Conservation (phyloP, 2,797 vertebrate genomes). For the Podarcis lilfordi region DNA sequence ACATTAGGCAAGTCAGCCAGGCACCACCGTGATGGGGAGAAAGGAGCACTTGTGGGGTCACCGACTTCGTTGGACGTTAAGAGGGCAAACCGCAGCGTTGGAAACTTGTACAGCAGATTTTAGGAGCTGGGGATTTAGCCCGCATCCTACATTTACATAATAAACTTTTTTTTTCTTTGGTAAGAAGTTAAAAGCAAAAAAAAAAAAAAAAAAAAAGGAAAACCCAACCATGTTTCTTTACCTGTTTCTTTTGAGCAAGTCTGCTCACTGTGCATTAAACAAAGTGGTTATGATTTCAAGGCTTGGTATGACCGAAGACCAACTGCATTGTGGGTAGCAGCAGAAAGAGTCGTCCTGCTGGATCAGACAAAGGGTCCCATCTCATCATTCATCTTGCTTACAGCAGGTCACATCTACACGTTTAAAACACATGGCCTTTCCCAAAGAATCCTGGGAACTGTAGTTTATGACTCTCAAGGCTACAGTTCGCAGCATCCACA, state of each 20-base stretch:
- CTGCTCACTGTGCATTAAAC: neutral
- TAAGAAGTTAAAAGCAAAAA: slow-evolving; percentile 14
- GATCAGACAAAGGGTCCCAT: neutral
- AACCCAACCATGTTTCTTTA: neutral
- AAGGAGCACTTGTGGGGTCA: neutral
- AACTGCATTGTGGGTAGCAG: neutral
- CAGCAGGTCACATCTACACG: neutral
- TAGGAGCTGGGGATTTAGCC: slow-evolving; percentile 55
- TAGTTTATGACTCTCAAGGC: too few relatives aligned
- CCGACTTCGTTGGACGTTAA: neutral
- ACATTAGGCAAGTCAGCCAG: neutral
- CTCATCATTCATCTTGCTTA: neutral
- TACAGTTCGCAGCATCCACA: too few relatives aligned
- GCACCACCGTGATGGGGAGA: neutral
- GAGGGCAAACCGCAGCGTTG: neutral
- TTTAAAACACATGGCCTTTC: too few relatives aligned
- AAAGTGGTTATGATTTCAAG: neutral
- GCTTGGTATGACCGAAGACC: neutral
- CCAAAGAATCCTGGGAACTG: too few relatives aligned
- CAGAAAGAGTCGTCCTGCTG: neutral
- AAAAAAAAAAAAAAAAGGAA: neutral
- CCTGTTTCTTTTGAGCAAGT: too few relatives aligned
- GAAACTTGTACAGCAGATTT: slow-evolving; percentile 40
- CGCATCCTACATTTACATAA: slow-evolving; percentile 54
- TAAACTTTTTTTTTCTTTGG: slow-evolving; percentile 40